A percentile compares a stretch with the other conserved stretches of the same genome.
phyloP scores from a whole-genome alignment of 2,888 invertebrate species.

The Meteorus cinctellus region DNA sequence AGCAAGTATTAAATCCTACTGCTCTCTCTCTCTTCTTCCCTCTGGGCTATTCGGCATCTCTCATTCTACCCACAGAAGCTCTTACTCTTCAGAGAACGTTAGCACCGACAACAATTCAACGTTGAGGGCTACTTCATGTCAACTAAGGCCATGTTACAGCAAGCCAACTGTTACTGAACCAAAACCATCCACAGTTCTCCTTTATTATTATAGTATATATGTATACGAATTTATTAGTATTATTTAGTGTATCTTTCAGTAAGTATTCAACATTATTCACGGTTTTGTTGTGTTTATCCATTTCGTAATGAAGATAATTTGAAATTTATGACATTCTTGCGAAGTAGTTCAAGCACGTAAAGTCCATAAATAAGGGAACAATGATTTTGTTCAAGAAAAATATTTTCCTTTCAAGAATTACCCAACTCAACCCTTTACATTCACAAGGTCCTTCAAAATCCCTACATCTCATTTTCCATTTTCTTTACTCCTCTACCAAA shows the following conservation, averaged over 20 bases:
- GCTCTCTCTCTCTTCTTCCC: conserved; percentile 39
- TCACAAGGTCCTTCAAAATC: no score
- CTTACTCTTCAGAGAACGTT: neutral
- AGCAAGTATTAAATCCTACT: conserved; percentile 49
- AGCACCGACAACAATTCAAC: conserved; percentile 25
- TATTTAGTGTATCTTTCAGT: neutral
- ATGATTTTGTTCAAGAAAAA: no score
- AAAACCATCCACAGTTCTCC: neutral
- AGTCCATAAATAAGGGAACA: no score
- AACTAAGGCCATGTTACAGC: neutral
- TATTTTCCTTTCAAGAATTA: no score
- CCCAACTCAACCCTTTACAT: no score
- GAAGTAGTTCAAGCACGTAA: no score
- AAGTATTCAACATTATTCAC: no score
- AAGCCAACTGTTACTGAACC: neutral
- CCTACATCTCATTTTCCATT: no score
- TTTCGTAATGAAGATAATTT: no score
- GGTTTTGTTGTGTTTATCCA: no score
- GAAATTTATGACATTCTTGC: no score
- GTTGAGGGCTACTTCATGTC: conserved; percentile 30
- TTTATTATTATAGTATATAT: neutral
- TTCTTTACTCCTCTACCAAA: no score
- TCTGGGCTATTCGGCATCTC: conserved; percentile 22
- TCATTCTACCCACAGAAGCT: conserved; percentile 25
- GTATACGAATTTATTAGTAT: neutral